phyloP scores from a whole-genome alignment of 64 coral and sea anemone species.

The Acropora yongei region DNA sequence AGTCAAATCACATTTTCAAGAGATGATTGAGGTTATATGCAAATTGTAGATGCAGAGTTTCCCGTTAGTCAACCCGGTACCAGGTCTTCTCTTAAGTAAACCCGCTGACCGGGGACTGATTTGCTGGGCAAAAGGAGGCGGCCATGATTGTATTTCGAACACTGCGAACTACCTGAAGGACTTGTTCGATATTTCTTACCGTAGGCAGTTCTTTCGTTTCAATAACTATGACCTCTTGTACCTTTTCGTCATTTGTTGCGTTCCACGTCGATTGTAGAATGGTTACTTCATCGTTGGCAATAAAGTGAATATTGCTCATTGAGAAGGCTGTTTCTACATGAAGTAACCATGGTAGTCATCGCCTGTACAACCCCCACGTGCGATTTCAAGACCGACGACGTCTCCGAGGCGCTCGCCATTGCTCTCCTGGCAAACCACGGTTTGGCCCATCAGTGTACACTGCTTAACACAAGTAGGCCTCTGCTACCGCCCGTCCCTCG shows the following conservation, averaged over 20 bases:
- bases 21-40: no score
- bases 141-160: conserved; percentile 9
- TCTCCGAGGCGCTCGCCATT: conserved; percentile 46
- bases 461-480: background rate
- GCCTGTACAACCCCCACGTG: conserved; percentile 41
- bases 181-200: background rate
- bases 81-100: conserved; percentile 12
- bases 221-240: background rate
- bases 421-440: conserved; percentile 63
- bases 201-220: no score
- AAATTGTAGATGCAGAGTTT: background rate
- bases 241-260: background rate
- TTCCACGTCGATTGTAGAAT: conserved; percentile 24
- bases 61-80: background rate
- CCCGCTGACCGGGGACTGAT: background rate
- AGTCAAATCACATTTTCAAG: no score
- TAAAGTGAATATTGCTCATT: conserved; percentile 11
- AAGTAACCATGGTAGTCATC: conserved; percentile 65
- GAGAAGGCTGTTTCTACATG: conserved; percentile 46
- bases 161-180: background rate
- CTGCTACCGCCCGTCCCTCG: no score
- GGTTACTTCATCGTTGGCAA: conserved; percentile 38
- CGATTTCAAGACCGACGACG: conserved; percentile 42
- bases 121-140: background rate
- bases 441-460: conserved; percentile 25